A percentile compares a stretch with the other conserved stretches of the same genome.
phyloP scores from a whole-genome alignment of 2,888 invertebrate genomes.

The Hypercompe scribonia region DNA sequence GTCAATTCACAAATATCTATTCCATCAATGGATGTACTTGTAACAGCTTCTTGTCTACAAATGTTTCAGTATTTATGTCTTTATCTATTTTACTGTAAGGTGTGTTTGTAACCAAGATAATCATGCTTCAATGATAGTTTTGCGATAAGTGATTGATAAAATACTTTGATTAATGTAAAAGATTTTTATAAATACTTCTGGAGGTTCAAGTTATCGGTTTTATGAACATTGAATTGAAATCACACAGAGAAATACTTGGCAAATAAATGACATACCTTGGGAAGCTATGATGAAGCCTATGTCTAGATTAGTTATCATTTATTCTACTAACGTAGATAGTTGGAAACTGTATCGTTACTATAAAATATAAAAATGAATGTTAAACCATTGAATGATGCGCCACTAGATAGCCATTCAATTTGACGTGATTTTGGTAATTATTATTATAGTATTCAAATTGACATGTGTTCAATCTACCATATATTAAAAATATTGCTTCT shows the following conservation, averaged over 20 bases:
- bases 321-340: no score
- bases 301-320: no score
- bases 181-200: not conserved
- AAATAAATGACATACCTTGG: not conserved
- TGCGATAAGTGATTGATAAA: slow-evolving; percentile 4
- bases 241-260: not conserved
- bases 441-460: not conserved
- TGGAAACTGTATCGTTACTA: no score
- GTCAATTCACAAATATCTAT: slow-evolving; percentile 33
- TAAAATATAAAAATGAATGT: not conserved
- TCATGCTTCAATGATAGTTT: not conserved
- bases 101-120: not conserved
- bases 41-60: slow-evolving; percentile 18
- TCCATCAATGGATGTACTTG: slow-evolving; percentile 14
- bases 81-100: slow-evolving; percentile 4
- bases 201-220: not conserved
- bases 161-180: slow-evolving; percentile 2
- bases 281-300: not conserved
- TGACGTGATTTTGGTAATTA: not conserved
- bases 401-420: not conserved
- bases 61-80: slow-evolving; percentile 4
- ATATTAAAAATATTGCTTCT: slow-evolving; percentile 44
- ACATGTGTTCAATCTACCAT: not conserved
- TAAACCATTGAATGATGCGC: not conserved
- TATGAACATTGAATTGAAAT: not conserved